Evolutionary conservation across 2,113 vertebrate genomes (phyloP).

Genomic region (Gobio gobio): DNA sequence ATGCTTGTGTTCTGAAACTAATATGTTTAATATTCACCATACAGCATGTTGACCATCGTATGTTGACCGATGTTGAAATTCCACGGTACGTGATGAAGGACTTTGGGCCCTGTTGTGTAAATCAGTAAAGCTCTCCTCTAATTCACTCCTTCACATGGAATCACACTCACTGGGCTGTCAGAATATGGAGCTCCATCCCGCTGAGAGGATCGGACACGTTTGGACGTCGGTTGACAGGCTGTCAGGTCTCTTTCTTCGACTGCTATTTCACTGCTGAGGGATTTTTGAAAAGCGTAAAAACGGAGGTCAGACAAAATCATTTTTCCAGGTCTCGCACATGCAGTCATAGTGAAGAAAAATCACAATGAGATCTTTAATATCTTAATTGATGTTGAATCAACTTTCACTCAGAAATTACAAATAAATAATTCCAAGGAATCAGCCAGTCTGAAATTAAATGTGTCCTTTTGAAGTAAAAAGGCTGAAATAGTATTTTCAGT

Average conservation of each 20-base stretch:
- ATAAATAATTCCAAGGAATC: no score
- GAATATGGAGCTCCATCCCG: not conserved
- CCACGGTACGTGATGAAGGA: not conserved
- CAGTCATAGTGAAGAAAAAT: not conserved
- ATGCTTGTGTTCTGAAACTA: not conserved
- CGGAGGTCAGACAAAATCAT: constrained; percentile 33
- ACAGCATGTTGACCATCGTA: not conserved
- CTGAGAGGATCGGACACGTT: not conserved
- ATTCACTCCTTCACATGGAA: not conserved
- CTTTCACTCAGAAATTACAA: no score
- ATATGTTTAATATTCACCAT: not conserved
- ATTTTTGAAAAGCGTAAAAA: not conserved
- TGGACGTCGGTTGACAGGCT: constrained; percentile 1
- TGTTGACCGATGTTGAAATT: not conserved
- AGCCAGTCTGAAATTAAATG: no score
- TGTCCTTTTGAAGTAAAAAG: no score
- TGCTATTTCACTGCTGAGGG: not conserved
- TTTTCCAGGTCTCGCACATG: constrained; percentile 19
- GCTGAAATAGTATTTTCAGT: no score
- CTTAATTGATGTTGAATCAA: no score
- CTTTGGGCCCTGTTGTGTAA: not conserved
- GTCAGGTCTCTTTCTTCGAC: constrained; percentile 5
- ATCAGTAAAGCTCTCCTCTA: not conserved
- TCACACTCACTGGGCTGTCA: not conserved
- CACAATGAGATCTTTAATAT: no score